Conservation (phyloP, 2,797 vertebrate species). For the Takifugu rubripes region DNA sequence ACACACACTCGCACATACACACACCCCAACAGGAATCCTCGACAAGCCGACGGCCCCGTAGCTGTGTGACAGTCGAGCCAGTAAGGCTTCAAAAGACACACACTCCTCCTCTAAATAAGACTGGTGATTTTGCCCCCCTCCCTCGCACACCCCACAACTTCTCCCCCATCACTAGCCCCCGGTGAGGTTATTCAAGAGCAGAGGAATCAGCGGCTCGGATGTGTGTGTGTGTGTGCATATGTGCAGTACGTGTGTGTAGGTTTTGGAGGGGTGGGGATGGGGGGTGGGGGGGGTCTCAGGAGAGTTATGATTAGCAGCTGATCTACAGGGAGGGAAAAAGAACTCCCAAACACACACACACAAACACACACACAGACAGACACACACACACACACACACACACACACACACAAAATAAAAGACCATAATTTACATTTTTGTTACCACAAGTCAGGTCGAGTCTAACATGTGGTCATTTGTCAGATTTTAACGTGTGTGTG, state of each 20-base stretch:
- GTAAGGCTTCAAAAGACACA: constrained; percentile 57
- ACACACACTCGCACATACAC: not conserved
- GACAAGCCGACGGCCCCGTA: constrained; percentile 80
- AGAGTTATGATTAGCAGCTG: constrained; percentile 98
- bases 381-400: no score
- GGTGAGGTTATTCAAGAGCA: constrained; percentile 99
- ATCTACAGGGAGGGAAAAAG: constrained; percentile 86
- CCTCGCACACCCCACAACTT: constrained; percentile 63
- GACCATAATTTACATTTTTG: no score
- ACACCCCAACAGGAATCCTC: constrained; percentile 90
- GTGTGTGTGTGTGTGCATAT: constrained; percentile 30
- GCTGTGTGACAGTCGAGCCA: constrained; percentile 55
- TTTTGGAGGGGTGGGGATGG: constrained; percentile 17
- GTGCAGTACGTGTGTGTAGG: constrained; percentile 3
- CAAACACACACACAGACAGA: no score
- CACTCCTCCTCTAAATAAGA: constrained; percentile 85
- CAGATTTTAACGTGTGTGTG: no score
- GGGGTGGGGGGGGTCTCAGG: constrained; percentile 77
- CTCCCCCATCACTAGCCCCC: constrained; percentile 79
- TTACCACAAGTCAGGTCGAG: no score
- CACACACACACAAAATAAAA: no score
- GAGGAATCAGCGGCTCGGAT: constrained; percentile 77
- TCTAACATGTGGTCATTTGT: no score
- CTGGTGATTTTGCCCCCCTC: constrained; percentile 74
- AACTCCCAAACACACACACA: constrained; percentile 49